Evolutionary conservation across 2,113 vertebrate genomes (phyloP).

Genomic region (Menura novaehollandiae): DNA sequence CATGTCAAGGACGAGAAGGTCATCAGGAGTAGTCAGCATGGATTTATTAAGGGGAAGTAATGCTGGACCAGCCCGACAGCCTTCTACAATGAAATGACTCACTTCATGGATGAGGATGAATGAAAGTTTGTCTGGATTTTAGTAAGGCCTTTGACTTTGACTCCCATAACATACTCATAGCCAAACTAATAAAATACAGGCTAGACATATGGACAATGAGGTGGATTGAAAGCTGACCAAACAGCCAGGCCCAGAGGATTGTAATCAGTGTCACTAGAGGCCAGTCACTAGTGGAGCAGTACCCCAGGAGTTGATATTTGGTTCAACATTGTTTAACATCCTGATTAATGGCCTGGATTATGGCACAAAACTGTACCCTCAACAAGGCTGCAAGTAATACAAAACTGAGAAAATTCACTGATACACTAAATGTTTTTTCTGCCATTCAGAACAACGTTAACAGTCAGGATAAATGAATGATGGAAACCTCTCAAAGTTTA

Average conservation of each 20-base stretch:
- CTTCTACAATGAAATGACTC: neutral
- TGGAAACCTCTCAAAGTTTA: neutral
- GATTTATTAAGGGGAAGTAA: neutral
- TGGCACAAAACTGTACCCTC: neutral
- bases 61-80: neutral
- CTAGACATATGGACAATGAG: neutral
- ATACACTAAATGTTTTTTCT: neutral
- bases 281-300: neutral
- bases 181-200: neutral
- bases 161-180: neutral
- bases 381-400: neutral
- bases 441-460: neutral
- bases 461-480: neutral
- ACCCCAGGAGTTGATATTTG: fast-evolving
- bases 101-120: neutral
- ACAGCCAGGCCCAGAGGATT: neutral
- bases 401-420: neutral
- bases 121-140: neutral
- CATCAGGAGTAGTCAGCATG: neutral
- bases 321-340: neutral
- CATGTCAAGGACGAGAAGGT: neutral
- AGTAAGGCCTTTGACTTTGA: neutral
- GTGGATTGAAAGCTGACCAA: neutral
- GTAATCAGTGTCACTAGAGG: neutral
- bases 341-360: neutral